Base-by-base conservation (phyloP, 2,797 vertebrate genomes). In the Platalea minor region DNA sequence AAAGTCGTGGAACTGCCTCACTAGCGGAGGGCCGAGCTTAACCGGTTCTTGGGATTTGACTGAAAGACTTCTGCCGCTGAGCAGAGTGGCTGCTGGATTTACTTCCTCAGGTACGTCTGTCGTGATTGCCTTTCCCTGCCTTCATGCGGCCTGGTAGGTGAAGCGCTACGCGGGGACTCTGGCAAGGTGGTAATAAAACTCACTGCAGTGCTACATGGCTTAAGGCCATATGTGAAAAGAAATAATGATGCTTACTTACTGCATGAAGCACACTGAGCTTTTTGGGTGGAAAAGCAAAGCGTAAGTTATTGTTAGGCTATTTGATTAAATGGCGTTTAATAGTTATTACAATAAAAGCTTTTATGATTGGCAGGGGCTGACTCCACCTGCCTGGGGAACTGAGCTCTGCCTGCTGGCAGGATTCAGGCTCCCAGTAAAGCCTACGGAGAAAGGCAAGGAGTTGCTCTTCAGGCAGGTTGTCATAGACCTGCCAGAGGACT, bases 111-210 rank as follows among this genome's bases (percentile, higher is more conserved):
- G 29, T 85, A 17, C 1, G 23, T 68, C 72, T 35, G 16, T 26
- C 31, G 4, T 24, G 37, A 17, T 10, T 53, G 67, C 33, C 19
- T 37, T n/a, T 67, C 69, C 31, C 50, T 81, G 61, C 70, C 65
- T 39, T 29, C n/a, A 3, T 1, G 1, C 0, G 4, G 25, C 46
- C 69, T 31, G 69, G n/a, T 2, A 29, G 45, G 74, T 18, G 63
- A 74, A 33, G 70, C 37, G 2, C 65, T 31, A 3, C 0, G 0
- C 2, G 2, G 26, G 69, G 77, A 33, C 33, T 35, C 26, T 37
- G 72, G 64, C 45, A 53, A 59, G 51, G 77, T 11, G 63, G 37
- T 39, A 28, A 3, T 7, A 51, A 76, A 94, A 28, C 48, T 61
- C 48, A 17, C 45, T 43, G 74, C 61, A 20, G 41, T 6, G n/a